Conservation (phyloP, 2,113 vertebrate species). For the Seriola dumerili region DNA sequence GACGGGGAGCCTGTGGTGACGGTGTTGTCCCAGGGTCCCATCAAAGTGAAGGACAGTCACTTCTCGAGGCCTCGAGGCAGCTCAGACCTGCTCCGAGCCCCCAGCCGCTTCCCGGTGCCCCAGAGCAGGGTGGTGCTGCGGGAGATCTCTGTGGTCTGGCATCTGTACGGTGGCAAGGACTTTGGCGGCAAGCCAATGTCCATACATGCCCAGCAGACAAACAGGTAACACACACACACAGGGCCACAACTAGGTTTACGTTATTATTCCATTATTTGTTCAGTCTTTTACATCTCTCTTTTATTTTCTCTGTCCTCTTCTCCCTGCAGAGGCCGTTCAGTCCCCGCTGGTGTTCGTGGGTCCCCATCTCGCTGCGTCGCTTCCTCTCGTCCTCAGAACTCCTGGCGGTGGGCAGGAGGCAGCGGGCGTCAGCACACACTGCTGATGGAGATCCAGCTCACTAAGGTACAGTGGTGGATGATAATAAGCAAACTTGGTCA, state of each 20-base stretch:
- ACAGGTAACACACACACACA: conserved; percentile 71
- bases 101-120: conserved; percentile 89
- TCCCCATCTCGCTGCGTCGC: conserved; percentile 88
- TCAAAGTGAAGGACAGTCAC: conserved; percentile 88
- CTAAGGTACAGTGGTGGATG: conserved; percentile 82
- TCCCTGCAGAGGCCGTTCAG: conserved; percentile 74
- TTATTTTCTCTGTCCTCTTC: neutral
- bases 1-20: conserved; percentile 92
- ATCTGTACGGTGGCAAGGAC: conserved; percentile 93
- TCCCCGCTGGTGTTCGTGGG: conserved; percentile 78
- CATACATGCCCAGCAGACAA: conserved; percentile 76
- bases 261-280: neutral
- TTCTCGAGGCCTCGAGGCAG: conserved; percentile 91
- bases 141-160: conserved; percentile 93
- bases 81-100: conserved; percentile 90
- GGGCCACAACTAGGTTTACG: no score
- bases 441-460: conserved; percentile 95
- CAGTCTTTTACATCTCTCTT: neutral
- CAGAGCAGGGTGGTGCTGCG: conserved; percentile 89
- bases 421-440: conserved; percentile 88
- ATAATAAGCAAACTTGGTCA: neutral
- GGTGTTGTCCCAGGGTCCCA: conserved; percentile 83
- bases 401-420: conserved; percentile 91
- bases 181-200: conserved; percentile 84
- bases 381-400: conserved; percentile 91